Base-by-base conservation (phyloP, 2,113 vertebrate genomes). In the Myocastor coypus region DNA sequence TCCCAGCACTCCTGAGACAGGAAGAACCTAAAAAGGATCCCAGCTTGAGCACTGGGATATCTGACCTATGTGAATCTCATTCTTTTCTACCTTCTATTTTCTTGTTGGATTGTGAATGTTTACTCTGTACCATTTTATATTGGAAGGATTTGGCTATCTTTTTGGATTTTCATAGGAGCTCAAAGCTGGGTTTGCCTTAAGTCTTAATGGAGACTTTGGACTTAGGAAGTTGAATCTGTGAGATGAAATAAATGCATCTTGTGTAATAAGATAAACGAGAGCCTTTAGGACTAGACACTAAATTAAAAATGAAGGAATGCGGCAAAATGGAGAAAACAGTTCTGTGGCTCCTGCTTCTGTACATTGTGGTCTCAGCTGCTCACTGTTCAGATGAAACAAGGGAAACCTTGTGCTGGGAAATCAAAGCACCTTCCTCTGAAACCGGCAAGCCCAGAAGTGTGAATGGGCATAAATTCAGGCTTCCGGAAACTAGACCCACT, bases 331-430 rank as follows among this genome's bases (percentile, higher is more conserved):
- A 68, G 83, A 78, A 61, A 90, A 32, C 37, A n/a, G 14, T 20
- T 50, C 1, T 7, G 1, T 0, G 61, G 59, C 20, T 34, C 3
- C 30, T 78, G 30, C 55, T 87, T 89, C 75, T 28, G 20, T 7
- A 1, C 0, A 71, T 7, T 37, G 13, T 11, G 20, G 40, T 7
- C 17, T 87, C 64, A n/a, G n/a, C 3, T 2, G 20, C 12, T 66
- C 7, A 11, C 3, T 4, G 4, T 26, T 12, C 11, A 6, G 20
- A 22, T 16, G 3, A 8, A n/a, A 7, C 30, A 71, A 42, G 3
- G 5, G 4, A 52, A 59, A 1, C 8, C 17, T 46, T 7, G 1
- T 13, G 20, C 7, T 20, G 37, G 9, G 20, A 34, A 89, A 13
- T 42, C 40, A 64, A 57, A 89, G 52, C 1, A 13, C 13, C 14